phyloP scores from a whole-genome alignment of 2,888 invertebrate species.

The Tridacna gigas region DNA sequence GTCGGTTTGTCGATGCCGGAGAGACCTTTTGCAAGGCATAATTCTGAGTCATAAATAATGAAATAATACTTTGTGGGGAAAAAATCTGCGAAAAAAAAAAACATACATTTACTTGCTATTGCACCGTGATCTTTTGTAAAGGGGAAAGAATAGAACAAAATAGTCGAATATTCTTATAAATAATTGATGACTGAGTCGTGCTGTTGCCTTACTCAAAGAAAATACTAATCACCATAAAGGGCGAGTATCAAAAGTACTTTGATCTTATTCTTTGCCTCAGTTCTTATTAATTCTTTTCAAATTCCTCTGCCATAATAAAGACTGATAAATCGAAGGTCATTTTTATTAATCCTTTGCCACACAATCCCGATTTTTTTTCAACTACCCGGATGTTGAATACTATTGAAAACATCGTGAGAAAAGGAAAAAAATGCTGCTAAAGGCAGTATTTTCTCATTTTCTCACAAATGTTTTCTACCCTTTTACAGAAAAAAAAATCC shows the following conservation, averaged over 20 bases:
- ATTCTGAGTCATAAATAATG: no score
- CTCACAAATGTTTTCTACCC: neutral
- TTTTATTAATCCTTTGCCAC: neutral
- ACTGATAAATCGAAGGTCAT: slow-evolving; percentile 25
- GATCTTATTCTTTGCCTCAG: slow-evolving; percentile 21
- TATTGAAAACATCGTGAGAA: neutral
- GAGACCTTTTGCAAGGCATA: no score
- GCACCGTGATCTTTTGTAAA: neutral
- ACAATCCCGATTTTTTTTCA: no score
- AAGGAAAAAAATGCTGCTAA: neutral
- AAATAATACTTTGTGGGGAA: no score
- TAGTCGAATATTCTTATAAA: neutral
- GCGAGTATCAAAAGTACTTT: slow-evolving; percentile 24
- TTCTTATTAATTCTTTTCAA: slow-evolving; percentile 23
- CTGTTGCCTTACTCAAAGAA: neutral
- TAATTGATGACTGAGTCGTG: neutral
- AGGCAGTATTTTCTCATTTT: neutral
- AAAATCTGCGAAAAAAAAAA: no score
- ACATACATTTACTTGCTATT: no score
- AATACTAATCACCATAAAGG: neutral
- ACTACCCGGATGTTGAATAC: neutral
- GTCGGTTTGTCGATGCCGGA: no score
- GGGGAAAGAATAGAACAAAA: neutral
- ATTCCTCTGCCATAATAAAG: slow-evolving; percentile 21
- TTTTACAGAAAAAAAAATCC: neutral